Conservation (phyloP, 2,113 vertebrate genomes). For the Crotophaga sulcirostris region DNA sequence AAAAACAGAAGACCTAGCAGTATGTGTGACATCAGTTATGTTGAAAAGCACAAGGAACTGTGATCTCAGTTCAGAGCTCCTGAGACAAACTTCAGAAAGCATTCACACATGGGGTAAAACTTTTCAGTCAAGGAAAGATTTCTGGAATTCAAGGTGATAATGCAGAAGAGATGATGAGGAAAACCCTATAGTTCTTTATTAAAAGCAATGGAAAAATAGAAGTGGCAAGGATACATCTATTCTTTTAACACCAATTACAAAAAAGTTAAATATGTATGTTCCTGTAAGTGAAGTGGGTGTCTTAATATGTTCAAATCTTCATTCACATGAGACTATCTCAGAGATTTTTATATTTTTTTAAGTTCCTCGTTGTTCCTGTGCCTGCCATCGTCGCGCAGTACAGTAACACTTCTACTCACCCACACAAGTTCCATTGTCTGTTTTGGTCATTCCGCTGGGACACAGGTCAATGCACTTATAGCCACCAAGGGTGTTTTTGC, state of each 20-base stretch:
- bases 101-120: background rate
- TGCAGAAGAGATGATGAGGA: background rate
- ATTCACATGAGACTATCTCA: background rate
- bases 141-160: background rate
- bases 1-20: background rate
- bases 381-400: background rate
- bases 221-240: background rate
- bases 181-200: background rate
- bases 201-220: background rate
- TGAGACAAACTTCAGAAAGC: background rate
- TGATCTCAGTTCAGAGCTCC: background rate
- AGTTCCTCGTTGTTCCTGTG: background rate
- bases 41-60: background rate
- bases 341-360: background rate
- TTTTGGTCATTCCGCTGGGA: conserved; percentile 92
- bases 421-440: conserved; percentile 87
- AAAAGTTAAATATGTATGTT: background rate
- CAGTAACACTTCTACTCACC: conserved; percentile 78
- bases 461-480: conserved; percentile 96
- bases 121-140: background rate
- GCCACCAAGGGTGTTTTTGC: conserved; percentile 93
- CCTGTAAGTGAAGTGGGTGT: background rate
- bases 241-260: background rate
- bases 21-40: background rate
- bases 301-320: background rate